Base-by-base conservation (phyloP, 2,888 invertebrate species). In the Atrina japonica region DNA sequence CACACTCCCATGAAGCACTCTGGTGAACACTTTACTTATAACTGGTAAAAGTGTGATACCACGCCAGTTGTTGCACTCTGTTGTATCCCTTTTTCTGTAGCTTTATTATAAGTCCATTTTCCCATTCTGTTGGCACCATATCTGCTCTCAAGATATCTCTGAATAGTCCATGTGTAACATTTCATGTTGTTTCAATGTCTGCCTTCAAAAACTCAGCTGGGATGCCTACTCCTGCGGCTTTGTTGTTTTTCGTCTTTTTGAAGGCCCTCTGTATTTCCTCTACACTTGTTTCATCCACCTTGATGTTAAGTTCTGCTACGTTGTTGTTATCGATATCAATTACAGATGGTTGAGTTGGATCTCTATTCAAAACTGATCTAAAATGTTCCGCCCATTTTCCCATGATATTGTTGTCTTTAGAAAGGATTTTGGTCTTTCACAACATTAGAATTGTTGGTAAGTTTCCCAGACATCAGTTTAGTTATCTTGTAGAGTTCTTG, bases 401-500 rank as follows among this genome's bases (percentile, higher is more conserved):
- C 45, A 59, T 59, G 27, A 59, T 59, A 45, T 59, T 25, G 25
- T 45, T 59, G 16, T 59, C 45, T 45, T 49, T 49, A 5, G 59
- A 59, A 59, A 59, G 43, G 45, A 11, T 59, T 11, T 29, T 59
- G 59, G 43, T 59, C 59, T 43, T 59, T 59, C 45, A 59, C 59
- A n/a, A n/a, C n/a, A n/a, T n/a, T n/a, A n/a, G n/a, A n/a, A n/a
- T n/a, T 49, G 49, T n/a, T 21, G 18, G 14, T 6, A n/a, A n/a
- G n/a, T n/a, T n/a, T n/a, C n/a, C n/a, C n/a, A n/a, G n/a, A n/a
- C n/a, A n/a, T n/a, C n/a, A 7, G 18, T n/a, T 49, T 49, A n/a
- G 49, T 49, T 14, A 49, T 49, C 49, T 49, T 49, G 18, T 49
- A 49, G 18, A 49, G 49, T 49, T 49, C 49, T 49, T 49, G 49